A percentile compares a stretch with the other conserved stretches of the same genome.
These are phyloP conservation scores for Drosophila tani DNA, from an alignment of 1,140 invertebrate genomes.

Conservation along the genomic window DNA sequence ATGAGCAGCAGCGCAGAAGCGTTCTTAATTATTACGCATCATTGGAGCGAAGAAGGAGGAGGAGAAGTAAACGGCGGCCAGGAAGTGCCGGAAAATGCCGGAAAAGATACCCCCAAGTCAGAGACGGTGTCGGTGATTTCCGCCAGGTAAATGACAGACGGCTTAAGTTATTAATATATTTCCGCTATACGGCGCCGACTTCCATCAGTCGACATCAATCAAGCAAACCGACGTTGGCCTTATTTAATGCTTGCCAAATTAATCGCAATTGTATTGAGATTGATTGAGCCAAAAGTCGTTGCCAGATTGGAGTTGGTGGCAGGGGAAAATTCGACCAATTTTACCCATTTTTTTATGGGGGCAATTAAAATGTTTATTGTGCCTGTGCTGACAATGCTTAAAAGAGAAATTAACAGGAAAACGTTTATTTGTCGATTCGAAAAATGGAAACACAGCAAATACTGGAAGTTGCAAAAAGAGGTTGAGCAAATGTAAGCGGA, in stretches of 20 bases:
- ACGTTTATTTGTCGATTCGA: conserved; percentile 24
- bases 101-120: conserved; percentile 16
- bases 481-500: neutral
- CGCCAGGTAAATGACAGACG: conserved; percentile 54
- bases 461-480: neutral
- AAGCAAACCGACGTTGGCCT: conserved; percentile 39
- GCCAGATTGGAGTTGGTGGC: neutral
- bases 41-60: conserved; percentile 22
- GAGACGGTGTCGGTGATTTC: conserved; percentile 36
- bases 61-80: neutral
- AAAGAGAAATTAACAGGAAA: conserved; percentile 42
- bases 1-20: conserved; percentile 38
- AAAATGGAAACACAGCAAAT: conserved; percentile 14
- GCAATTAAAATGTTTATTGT: conserved; percentile 67
- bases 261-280: conserved; percentile 70
- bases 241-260: conserved; percentile 57
- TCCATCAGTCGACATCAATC: conserved; percentile 55
- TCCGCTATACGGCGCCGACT: conserved; percentile 18
- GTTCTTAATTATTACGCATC: conserved; percentile 67
- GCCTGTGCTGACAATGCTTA: conserved; percentile 41
- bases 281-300: conserved; percentile 44
- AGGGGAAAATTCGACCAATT: conserved; percentile 4
- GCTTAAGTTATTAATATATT: conserved; percentile 69
- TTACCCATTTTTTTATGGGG: conserved; percentile 23
- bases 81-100: conserved; percentile 26